Evolutionary conservation across 2,888 invertebrate species (phyloP), one percentile per base, ranked within the genome.

Genomic region (Parthenolecanium corni): DNA sequence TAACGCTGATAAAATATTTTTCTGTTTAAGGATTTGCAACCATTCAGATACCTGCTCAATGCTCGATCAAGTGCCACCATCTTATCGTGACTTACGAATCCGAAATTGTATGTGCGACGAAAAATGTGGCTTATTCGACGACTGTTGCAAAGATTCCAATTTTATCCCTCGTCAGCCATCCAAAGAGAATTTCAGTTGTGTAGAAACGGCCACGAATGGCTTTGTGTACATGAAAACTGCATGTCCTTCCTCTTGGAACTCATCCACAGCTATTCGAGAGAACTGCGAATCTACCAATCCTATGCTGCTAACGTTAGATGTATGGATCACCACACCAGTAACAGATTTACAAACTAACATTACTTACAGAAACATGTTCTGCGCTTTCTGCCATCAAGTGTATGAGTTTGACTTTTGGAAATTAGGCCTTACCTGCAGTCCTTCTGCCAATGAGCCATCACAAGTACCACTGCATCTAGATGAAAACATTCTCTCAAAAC

Each of bases 381-480:
- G 76, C 65, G 76, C 76, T 1, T 67, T 73, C 23, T 76, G 76
- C 67, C 73, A 76, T 67, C 69, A 70, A 3, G 75, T 75, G 64
- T 57, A 68, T 53, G 40, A 52, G 3, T 56, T 69, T 61, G 72
- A 72, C 16, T 64, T 74, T 16, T 76, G 76, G 76, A 70, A 69
- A 31, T n/a, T 47, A 6, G 31, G 18, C 2, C 18, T 58, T 9
- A 49, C 47, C 2, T 58, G 47, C 23, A 21, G 21, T 21, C 20
- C 20, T 49, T 4, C 47, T 2, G 11, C 36, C 6, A 36, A 38
- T 5, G 20, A 25, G 3, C 25, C 16, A 4, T 25, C 18, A 9
- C 9, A 16, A 5, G 44, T 16, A 16, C 20, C 24, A 2, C 2
- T 18, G 18, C 2, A 14, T 11, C n/a, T 31, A 1, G 47, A 58